Conservation (phyloP, 30 jellyfish, hydroid and myxozoan species). For the Catostylus mosaicus region DNA sequence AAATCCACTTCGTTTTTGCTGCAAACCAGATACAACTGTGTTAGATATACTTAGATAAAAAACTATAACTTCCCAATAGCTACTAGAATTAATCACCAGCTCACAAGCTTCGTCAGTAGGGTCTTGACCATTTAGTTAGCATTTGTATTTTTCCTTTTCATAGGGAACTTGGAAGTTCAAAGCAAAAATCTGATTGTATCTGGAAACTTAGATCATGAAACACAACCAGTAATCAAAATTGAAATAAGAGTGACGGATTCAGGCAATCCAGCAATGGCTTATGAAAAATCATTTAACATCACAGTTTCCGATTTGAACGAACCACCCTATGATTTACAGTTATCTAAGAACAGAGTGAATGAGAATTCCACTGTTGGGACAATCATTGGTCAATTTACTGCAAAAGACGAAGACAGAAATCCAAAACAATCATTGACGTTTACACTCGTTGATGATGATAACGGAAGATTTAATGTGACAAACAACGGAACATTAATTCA, state of each 20-base stretch:
- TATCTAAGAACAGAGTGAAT: slow-evolving; percentile 38
- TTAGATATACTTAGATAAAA: too few species aligned
- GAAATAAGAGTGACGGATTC: slow-evolving; percentile 63
- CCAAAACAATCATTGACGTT: slow-evolving; percentile 48
- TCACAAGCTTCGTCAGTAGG: too few species aligned
- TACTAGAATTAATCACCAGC: too few species aligned
- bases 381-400: slow-evolving; percentile 65
- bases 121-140: too few species aligned
- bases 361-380: slow-evolving; percentile 67
- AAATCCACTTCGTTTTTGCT: too few species aligned
- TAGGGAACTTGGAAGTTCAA: slow-evolving; percentile 57
- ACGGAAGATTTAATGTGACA: slow-evolving; percentile 52
- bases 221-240: slow-evolving; percentile 32
- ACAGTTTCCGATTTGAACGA: slow-evolving; percentile 79
- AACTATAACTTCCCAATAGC: too few species aligned
- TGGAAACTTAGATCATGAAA: slow-evolving; percentile 71
- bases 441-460: slow-evolving; percentile 24
- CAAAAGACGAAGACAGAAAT: slow-evolving; percentile 86
- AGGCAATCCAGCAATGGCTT: slow-evolving; percentile 74
- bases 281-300: slow-evolving; percentile 54
- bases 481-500: slow-evolving; percentile 52
- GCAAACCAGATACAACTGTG: too few species aligned
- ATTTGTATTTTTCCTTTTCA: too few species aligned
- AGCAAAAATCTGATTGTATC: slow-evolving; percentile 47
- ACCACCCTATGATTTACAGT: slow-evolving; percentile 73